Percentiles rank a stretch among this genome's conserved stretches.
phyloP scores from a whole-genome alignment of 2,113 vertebrate species.

The Alethe diademata region DNA sequence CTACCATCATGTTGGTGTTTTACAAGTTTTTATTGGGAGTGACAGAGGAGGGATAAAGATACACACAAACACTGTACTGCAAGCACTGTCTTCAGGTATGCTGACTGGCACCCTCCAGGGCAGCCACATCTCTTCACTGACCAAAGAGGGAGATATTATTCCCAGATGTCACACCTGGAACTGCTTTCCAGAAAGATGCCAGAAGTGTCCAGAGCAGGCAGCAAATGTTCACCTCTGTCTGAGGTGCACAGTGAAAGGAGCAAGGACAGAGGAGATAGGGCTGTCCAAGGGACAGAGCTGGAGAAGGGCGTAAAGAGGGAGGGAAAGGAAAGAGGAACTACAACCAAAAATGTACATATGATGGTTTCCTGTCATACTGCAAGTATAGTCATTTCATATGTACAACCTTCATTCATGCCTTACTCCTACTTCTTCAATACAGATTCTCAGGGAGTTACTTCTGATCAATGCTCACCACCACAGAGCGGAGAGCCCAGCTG shows the following conservation, averaged over 20 bases:
- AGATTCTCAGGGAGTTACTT: not conserved
- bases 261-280: not conserved
- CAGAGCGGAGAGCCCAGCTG: not conserved
- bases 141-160: not conserved
- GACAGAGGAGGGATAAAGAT: not conserved
- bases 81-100: not conserved
- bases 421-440: not conserved
- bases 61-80: not conserved
- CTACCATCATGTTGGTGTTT: not conserved
- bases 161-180: not conserved
- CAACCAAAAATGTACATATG: not conserved
- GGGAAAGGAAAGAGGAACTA: not conserved
- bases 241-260: not conserved
- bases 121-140: not conserved
- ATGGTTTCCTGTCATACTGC: not conserved
- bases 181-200: not conserved
- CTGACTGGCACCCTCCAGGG: not conserved
- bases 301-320: not conserved
- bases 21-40: not conserved
- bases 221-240: not conserved
- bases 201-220: not conserved
- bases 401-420: rapidly evolving
- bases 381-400: not conserved
- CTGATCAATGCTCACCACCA: not conserved
- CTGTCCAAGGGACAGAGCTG: not conserved